These are phyloP conservation scores for Tribolium freemani DNA, from an alignment of 2,888 invertebrate genomes.

Conservation along the genomic window DNA sequence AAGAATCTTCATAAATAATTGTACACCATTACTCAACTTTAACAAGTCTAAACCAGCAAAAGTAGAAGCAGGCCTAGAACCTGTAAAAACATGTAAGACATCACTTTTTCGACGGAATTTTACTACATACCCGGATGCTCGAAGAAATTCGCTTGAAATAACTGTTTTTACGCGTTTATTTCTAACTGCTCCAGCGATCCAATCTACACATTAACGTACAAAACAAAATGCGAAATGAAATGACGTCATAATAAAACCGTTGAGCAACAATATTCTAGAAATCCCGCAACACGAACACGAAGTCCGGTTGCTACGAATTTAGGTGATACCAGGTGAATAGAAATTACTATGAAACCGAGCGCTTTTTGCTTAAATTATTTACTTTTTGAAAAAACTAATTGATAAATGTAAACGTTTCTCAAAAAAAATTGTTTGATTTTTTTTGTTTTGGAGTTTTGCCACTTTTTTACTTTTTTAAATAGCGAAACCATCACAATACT, in stretches of 20 bases:
- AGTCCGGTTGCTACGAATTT: too few relatives aligned
- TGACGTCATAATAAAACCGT: conserved; percentile 27
- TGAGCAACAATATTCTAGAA: background rate
- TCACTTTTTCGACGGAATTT: conserved; percentile 10
- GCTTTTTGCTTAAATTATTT: too few relatives aligned
- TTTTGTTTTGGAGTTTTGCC: too few relatives aligned
- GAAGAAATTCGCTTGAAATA: conserved; percentile 17
- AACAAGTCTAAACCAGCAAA: conserved; percentile 51
- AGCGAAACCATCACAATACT: too few relatives aligned
- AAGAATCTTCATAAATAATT: conserved; percentile 18
- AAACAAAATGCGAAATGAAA: conserved; percentile 14
- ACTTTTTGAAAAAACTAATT: too few relatives aligned
- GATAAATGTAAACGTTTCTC: too few relatives aligned
- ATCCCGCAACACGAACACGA: background rate
- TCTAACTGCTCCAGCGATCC: conserved; percentile 8
- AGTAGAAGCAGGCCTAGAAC: conserved; percentile 60
- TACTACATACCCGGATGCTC: conserved; percentile 55
- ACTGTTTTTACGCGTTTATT: conserved; percentile 26
- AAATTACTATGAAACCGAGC: too few relatives aligned
- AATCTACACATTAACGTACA: conserved; percentile 14
- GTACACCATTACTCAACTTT: conserved; percentile 30
- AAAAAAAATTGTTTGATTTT: too few relatives aligned
- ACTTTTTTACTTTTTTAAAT: too few relatives aligned
- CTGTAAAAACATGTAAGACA: conserved; percentile 47
- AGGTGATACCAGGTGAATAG: too few relatives aligned